Evolutionary conservation across 2,888 invertebrate genomes (phyloP).

Genomic region (Eurytoma californica): DNA sequence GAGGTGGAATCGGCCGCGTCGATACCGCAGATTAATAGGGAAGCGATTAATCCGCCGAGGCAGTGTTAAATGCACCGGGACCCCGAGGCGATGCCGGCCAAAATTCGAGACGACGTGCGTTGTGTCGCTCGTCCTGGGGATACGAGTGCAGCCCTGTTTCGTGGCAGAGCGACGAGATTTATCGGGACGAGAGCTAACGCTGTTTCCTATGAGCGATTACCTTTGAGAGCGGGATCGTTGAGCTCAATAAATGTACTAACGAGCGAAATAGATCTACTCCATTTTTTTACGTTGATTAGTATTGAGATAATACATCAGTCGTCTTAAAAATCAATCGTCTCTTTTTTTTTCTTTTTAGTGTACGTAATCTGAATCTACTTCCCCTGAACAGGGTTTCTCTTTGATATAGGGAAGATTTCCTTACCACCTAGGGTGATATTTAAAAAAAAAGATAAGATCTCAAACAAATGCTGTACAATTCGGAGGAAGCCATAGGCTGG

Average conservation of each 20-base stretch:
- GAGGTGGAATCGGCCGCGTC: slow-evolving; percentile 17
- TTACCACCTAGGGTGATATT: too few species aligned
- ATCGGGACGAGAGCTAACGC: neutral
- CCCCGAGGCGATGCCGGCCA: neutral
- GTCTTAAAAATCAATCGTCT: too few species aligned
- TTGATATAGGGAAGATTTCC: too few species aligned
- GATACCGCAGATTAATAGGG: slow-evolving; percentile 47
- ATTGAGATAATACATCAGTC: too few species aligned
- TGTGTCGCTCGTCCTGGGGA: slow-evolving; percentile 4
- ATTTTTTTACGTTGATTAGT: neutral
- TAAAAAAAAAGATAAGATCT: too few species aligned
- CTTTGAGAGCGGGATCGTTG: slow-evolving; percentile 2
- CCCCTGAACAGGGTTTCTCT: too few species aligned
- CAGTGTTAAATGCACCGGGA: neutral
- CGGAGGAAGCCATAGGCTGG: too few species aligned
- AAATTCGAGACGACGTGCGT: slow-evolving; percentile 29
- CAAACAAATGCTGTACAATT: too few species aligned
- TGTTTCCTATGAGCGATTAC: slow-evolving; percentile 29
- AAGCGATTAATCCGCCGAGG: slow-evolving; percentile 39
- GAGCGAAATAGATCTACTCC: slow-evolving; percentile 8
- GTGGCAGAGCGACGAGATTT: neutral
- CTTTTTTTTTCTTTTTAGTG: too few species aligned
- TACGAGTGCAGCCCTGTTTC: neutral
- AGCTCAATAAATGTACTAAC: slow-evolving; percentile 35
- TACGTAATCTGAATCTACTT: too few species aligned